Evolutionary conservation across 2,888 invertebrate species (phyloP), one percentile per base, ranked within the genome.

Genomic region (Strigamia maritima): DNA sequence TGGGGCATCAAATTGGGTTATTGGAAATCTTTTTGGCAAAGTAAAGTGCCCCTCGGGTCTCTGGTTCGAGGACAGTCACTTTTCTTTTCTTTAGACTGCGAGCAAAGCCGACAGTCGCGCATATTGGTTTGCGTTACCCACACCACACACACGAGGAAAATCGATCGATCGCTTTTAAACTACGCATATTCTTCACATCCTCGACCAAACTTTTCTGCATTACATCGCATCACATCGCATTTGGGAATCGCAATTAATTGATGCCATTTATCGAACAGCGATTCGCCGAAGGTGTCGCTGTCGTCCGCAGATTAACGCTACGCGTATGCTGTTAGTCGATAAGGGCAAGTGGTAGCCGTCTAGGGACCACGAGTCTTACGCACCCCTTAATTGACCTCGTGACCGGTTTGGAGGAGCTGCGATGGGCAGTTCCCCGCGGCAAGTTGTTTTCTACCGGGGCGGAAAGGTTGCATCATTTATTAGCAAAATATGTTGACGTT

Each of bases 361-460:
- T 24, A 12, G 60, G 60, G 60, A 65, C 14, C n/a, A 16, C 44
- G 44, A 65, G 24, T 65, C 2, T 22, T 19, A 65, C 8, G 22
- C 60, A n/a, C n/a, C 22, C 60, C 22, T 65, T 65, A 65, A 65
- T 65, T 65, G 60, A 65, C 60, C 60, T 19, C 60, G 60, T 22
- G 60, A 65, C 60, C 60, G 19, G 6, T 24, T n/a, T 16, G 10
- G 60, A 19, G 22, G 24, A 6, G 12, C 22, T 16, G 60, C 22
- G 60, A 65, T 65, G 60, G 60, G 60, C 19, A 65, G 60, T 65
- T 65, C 60, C 60, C 60, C 24, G 60, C 14, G 60, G 60, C 22
- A 24, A 65, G 24, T 22, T 12, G 60, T 19, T 8, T 12, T 24
- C 60, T 49, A 2, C 60, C 12, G 10, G 44, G 44, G 12, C 44